phyloP scores from a whole-genome alignment of 2,888 invertebrate genomes.

The Meta bourneti region DNA sequence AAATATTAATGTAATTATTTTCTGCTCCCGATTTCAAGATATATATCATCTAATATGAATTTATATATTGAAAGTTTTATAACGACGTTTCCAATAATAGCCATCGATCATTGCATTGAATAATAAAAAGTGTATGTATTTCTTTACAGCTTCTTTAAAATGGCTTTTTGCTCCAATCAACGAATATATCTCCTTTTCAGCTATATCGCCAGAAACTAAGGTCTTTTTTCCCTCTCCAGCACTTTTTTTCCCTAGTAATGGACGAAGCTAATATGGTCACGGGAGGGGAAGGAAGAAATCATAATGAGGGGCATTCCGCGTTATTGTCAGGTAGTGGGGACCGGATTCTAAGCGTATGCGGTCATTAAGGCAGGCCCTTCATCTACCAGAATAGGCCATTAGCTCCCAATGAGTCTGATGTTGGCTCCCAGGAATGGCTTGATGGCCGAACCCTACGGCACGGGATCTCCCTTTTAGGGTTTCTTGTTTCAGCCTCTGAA shows the following conservation, averaged over 20 bases:
- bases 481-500: not conserved
- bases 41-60: no score
- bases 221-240: no score
- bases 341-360: not conserved
- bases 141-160: no score
- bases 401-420: slow-evolving; percentile 41
- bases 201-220: no score
- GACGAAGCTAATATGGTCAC: slow-evolving; percentile 40
- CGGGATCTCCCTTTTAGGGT: not conserved
- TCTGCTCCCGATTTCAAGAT: no score
- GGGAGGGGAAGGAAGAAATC: slow-evolving; percentile 3
- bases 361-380: slow-evolving; percentile 64
- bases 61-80: no score
- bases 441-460: slow-evolving; percentile 1
- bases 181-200: no score
- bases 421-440: not conserved
- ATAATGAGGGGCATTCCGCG: slow-evolving; percentile 47
- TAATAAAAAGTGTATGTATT: no score
- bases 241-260: not conserved
- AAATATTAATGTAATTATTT: no score
- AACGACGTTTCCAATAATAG: no score
- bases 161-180: no score
- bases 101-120: no score
- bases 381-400: slow-evolving; percentile 62
- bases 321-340: slow-evolving; percentile 55